Evolutionary conservation across 2,888 invertebrate species (phyloP).

Genomic region (Ennomos fuscantarius): DNA sequence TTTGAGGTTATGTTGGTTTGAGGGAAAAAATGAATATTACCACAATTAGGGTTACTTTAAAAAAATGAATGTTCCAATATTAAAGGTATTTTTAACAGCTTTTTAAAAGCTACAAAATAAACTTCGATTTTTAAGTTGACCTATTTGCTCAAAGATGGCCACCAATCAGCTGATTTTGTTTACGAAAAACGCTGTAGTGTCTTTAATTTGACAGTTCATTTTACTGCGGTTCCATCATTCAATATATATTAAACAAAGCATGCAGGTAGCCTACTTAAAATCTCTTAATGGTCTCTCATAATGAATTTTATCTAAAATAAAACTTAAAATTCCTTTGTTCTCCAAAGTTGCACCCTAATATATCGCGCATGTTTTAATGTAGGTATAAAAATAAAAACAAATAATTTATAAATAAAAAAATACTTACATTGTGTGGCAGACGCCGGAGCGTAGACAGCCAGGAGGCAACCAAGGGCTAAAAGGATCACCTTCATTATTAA

Average conservation of each 20-base stretch:
- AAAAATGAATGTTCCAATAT: too few species aligned
- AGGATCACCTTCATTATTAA: slow-evolving; percentile 85
- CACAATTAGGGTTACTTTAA: too few species aligned
- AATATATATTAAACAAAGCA: neutral
- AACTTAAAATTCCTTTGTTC: neutral
- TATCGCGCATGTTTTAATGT: neutral
- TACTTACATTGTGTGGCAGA: slow-evolving; percentile 89
- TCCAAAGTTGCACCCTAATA: slow-evolving; percentile 1
- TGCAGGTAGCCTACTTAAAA: too few species aligned
- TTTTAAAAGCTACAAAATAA: too few species aligned
- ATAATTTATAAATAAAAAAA: slow-evolving; percentile 42
- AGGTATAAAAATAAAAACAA: slow-evolving; percentile 32
- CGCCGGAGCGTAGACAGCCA: slow-evolving; percentile 79
- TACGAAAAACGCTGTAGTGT: slow-evolving; percentile 14
- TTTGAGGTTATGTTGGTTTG: too few species aligned
- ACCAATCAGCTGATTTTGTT: slow-evolving; percentile 35
- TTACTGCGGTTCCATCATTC: too few species aligned
- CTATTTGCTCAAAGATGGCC: slow-evolving; percentile 16
- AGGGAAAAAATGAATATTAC: too few species aligned
- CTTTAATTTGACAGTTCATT: slow-evolving; percentile 11
- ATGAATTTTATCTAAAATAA: too few species aligned
- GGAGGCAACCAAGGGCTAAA: slow-evolving; percentile 74
- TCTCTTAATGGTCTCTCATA: too few species aligned
- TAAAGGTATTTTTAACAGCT: too few species aligned
- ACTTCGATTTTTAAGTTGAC: too few species aligned